phyloP scores from a whole-genome alignment of 2,113 vertebrate species.

The Trichechus manatus region DNA sequence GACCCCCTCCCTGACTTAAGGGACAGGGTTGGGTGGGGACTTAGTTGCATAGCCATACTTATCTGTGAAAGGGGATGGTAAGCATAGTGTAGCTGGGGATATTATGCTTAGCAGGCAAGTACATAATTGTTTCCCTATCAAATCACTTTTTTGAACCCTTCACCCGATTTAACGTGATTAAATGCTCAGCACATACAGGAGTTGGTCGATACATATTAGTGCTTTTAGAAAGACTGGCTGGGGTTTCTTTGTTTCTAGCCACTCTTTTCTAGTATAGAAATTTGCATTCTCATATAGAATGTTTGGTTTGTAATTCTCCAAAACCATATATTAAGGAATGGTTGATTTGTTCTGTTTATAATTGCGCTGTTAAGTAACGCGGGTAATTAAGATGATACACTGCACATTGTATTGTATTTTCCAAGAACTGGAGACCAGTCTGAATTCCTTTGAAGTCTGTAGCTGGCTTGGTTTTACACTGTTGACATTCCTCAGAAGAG shows the following conservation, averaged over 20 bases:
- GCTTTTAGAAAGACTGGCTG: not conserved
- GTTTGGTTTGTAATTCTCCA: slow-evolving; percentile 11
- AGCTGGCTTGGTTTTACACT: slow-evolving; percentile 62
- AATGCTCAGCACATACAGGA: not conserved
- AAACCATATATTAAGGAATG: slow-evolving; percentile 43
- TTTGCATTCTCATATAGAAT: slow-evolving; percentile 18
- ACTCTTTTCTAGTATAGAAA: slow-evolving; percentile 22
- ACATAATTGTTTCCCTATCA: not conserved
- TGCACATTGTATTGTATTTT: slow-evolving; percentile 67
- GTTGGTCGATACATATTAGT: not conserved
- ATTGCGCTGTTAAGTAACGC: slow-evolving; percentile 60
- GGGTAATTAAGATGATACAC: slow-evolving; percentile 63
- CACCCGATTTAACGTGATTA: not conserved
- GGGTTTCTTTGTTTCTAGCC: not conserved
- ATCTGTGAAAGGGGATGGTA: not conserved
- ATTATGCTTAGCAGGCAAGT: not conserved
- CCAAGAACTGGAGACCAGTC: slow-evolving; percentile 71
- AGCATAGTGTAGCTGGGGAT: not conserved
- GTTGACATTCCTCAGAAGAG: slow-evolving; percentile 70
- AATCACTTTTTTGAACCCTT: slow-evolving; percentile 5
- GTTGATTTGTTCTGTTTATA: slow-evolving; percentile 66
- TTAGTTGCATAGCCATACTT: not conserved
- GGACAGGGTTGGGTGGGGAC: not conserved
- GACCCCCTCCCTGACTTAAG: not conserved
- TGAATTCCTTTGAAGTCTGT: slow-evolving; percentile 72